Percentiles rank a stretch among this genome's conserved stretches.
Conservation (phyloP, 1,140 invertebrate genomes). For the silkworm (Bombyx mori) region DNA sequence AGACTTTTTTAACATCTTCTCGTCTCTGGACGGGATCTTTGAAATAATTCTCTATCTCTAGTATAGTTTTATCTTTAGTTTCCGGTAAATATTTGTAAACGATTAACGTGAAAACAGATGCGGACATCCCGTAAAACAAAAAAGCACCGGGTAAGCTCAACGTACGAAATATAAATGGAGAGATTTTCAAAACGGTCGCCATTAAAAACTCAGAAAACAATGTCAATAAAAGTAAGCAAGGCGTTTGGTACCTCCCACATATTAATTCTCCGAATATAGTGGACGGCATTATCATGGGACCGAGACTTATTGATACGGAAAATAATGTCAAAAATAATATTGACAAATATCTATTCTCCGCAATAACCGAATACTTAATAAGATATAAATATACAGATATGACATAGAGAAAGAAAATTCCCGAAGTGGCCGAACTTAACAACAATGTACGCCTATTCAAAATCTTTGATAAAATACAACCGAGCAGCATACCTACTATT, state of each 20-base stretch:
- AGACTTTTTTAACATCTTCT: neutral
- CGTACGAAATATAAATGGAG: constrained; percentile 20
- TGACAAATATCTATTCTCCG: constrained; percentile 14
- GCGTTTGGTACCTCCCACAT: constrained; percentile 19
- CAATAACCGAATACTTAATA: constrained; percentile 8
- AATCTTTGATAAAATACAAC: constrained; percentile 18
- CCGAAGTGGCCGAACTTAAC: constrained; percentile 13
- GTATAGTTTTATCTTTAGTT: constrained; percentile 29
- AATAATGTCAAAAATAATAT: constrained; percentile 18
- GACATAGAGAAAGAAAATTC: constrained; percentile 16
- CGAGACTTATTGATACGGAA: constrained; percentile 19
- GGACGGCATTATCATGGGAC: constrained; percentile 23
- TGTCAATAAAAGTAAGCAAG: constrained; percentile 14
- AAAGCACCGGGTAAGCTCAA: constrained; percentile 20
- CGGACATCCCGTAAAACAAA: constrained; percentile 20
- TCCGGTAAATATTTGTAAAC: constrained; percentile 28
- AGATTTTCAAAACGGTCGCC: constrained; percentile 18
- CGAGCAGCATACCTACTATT: constrained; percentile 22
- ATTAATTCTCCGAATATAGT: constrained; percentile 27
- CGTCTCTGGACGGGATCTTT: constrained; percentile 7
- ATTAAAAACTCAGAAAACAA: constrained; percentile 18
- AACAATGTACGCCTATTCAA: constrained; percentile 18
- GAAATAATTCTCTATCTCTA: constrained; percentile 22
- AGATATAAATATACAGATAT: constrained; percentile 22
- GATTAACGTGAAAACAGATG: constrained; percentile 16